These are phyloP conservation scores for Drosophila grimshawi DNA, from an alignment of 1,140 invertebrate species.

Conservation along the genomic window DNA sequence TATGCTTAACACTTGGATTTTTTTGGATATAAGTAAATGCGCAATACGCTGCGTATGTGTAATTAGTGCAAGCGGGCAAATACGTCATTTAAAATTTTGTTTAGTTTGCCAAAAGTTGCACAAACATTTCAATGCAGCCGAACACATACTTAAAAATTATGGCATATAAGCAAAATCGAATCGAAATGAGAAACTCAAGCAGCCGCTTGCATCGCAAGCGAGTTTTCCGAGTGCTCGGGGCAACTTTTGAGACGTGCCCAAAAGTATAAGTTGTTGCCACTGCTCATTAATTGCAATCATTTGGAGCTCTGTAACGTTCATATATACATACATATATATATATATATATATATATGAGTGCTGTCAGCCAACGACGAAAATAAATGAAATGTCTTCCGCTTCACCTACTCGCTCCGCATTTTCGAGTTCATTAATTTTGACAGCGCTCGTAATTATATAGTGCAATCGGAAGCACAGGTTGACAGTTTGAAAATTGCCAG, in stretches of 20 bases:
- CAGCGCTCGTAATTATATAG: slow-evolving; percentile 55
- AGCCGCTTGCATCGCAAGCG: neutral
- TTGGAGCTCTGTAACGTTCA: neutral
- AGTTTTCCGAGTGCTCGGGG: neutral
- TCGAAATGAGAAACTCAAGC: neutral
- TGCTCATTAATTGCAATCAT: slow-evolving; percentile 3
- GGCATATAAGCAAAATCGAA: neutral
- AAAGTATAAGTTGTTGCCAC: neutral
- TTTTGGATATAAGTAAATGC: slow-evolving; percentile 49
- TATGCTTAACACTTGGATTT: slow-evolving; percentile 26
- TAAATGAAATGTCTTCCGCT: slow-evolving; percentile 3
- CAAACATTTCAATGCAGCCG: slow-evolving; percentile 1
- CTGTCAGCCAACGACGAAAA: slow-evolving; percentile 6
- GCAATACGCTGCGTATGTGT: slow-evolving; percentile 56
- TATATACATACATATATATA: neutral
- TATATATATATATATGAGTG: neutral
- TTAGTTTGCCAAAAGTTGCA: neutral
- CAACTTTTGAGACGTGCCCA: slow-evolving; percentile 2
- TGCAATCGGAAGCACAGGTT: slow-evolving; percentile 20
- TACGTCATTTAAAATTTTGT: neutral
- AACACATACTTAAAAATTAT: neutral
- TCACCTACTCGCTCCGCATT: slow-evolving; percentile 9
- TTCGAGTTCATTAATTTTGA: slow-evolving; percentile 66
- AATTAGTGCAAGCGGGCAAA: slow-evolving; percentile 23
- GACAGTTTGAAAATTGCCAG: slow-evolving; percentile 13